Conservation (phyloP, 2,888 invertebrate genomes). For the Cantharis flavilabris region DNA sequence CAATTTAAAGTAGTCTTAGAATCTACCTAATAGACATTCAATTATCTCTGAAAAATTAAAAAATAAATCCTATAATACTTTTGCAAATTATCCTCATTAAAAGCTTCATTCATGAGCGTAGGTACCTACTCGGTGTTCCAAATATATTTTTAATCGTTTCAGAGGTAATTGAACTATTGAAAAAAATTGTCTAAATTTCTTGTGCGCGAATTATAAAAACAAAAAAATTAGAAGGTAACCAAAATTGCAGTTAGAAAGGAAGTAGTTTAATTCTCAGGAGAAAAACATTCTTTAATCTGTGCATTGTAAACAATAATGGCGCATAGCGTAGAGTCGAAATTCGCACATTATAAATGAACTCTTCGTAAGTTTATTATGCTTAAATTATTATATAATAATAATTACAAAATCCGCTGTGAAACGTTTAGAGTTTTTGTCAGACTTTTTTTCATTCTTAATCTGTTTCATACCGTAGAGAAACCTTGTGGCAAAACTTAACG, state of each 20-base stretch:
- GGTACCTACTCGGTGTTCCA: not conserved
- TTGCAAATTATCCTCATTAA: not conserved
- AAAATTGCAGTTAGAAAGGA: slow-evolving; percentile 22
- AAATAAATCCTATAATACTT: not conserved
- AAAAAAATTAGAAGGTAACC: slow-evolving; percentile 5
- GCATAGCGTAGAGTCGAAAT: not conserved
- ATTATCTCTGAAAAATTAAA: not conserved
- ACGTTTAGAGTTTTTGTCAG: not conserved
- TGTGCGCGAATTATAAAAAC: not conserved
- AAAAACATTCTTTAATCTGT: slow-evolving; percentile 28
- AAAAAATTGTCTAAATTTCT: not conserved
- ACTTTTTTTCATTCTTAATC: not conserved
- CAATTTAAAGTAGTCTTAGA: not conserved
- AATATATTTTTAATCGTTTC: not conserved
- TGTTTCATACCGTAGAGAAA: not conserved
- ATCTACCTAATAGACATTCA: not conserved
- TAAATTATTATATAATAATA: slow-evolving; percentile 4
- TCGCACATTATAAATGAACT: not conserved
- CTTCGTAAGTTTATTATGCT: not conserved
- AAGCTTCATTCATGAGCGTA: not conserved
- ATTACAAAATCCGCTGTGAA: not conserved
- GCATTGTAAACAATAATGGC: slow-evolving; percentile 18
- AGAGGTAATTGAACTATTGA: not conserved
- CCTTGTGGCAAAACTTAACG: slow-evolving; percentile 11
- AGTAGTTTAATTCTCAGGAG: slow-evolving; percentile 33